Base-by-base conservation (phyloP, 2,797 vertebrate genomes). In the Mormyrops boulengeri region DNA sequence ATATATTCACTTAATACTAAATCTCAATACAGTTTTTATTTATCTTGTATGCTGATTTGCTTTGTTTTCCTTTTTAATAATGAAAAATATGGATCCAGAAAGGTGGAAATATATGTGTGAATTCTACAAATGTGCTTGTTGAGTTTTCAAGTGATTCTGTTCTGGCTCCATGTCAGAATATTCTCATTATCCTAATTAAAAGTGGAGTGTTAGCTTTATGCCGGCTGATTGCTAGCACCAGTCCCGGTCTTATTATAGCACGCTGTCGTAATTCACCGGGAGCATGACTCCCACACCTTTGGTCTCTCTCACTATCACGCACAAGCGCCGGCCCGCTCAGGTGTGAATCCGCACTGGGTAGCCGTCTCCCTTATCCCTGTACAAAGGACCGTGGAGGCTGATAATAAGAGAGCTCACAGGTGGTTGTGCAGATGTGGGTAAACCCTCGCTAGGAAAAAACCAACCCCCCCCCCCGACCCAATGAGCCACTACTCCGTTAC, bases 141-240 rank as follows among this genome's bases (percentile, higher is more conserved):
- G 57, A 89, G 82, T 89, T 86, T 69, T 62, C 55, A 86, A 89
- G 41, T 85, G 44, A 82, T 89, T 89, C 85, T 85, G 57, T 86
- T 62, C 84, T 44, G 57, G 57, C 89, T 86, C 62, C 82, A 52
- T 62, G 85, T 87, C 85, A 87, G 85, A 87, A 87, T 87, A 57
- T 87, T 55, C 85, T 55, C 85, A 87, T 87, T 87, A 89, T 52
- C 44, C 30, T 86, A 66, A 89, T 86, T 62, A 86, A 47, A 85
- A 52, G 22, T 87, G 85, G 85, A 69, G 84, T 86, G 60, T 89
- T 82, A 69, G 84, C 6, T 69, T 62, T 77, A 34, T 80, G 47
- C 47, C 50, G 49, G 44, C 66, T 52, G 88, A 88, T 77, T 89
- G 57, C 82, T 60, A 14, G 82, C 22, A 9, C 82, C 41, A 62